phyloP scores from a whole-genome alignment of 1,140 invertebrate genomes.

The Dolichoris vasculosae region DNA sequence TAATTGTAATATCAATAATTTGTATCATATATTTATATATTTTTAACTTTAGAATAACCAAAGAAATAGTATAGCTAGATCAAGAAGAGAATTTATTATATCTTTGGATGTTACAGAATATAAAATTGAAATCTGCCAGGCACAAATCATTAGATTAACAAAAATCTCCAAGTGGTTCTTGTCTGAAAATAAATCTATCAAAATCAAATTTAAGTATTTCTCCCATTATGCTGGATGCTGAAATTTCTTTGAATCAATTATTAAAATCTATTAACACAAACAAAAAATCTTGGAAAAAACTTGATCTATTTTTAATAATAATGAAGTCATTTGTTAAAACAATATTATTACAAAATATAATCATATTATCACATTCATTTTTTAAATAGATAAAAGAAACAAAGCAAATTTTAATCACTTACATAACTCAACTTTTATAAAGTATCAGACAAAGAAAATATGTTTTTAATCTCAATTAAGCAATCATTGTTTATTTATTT shows the following conservation, averaged over 20 bases:
- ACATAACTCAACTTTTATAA: background rate
- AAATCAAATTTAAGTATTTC: conserved; percentile 59
- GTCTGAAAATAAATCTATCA: conserved; percentile 54
- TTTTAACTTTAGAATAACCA: conserved; percentile 58
- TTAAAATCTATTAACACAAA: conserved; percentile 58
- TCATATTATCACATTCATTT: background rate
- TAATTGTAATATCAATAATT: background rate
- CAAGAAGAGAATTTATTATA: conserved; percentile 58
- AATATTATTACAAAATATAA: background rate
- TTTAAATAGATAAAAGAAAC: background rate
- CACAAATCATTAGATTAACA: conserved; percentile 39
- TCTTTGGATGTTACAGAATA: conserved; percentile 68
- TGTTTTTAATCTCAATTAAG: too few species aligned
- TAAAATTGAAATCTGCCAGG: conserved; percentile 62
- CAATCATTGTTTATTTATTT: too few species aligned
- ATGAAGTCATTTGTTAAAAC: conserved; percentile 39
- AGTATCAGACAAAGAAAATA: too few species aligned
- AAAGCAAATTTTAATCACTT: background rate
- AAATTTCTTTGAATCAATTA: conserved; percentile 57
- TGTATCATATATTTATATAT: conserved; percentile 20
- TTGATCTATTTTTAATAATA: conserved; percentile 46
- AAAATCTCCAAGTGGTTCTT: conserved; percentile 50
- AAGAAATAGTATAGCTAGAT: conserved; percentile 54
- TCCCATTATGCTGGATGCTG: conserved; percentile 56
- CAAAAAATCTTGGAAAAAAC: conserved; percentile 49